Base-by-base conservation (phyloP, 2,113 vertebrate genomes). In the Phrynocephalus versicolor region DNA sequence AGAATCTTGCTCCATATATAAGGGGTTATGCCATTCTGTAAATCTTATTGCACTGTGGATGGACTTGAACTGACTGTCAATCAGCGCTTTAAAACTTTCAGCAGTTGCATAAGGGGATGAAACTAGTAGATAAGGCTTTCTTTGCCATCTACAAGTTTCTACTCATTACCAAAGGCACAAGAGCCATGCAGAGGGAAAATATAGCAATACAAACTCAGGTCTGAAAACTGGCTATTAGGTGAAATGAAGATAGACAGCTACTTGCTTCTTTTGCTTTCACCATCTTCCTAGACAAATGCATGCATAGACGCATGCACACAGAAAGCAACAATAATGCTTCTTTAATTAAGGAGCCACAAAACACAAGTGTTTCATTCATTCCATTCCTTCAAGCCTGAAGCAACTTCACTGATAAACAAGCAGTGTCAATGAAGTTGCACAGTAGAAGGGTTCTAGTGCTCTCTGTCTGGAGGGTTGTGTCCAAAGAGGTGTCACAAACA, bases 401-500 rank as follows among this genome's bases (percentile, higher is more conserved):
- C 76, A 12, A 7, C 86, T 70, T 62, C 85, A 37, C 35, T 19
- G 55, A 87, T 65, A 74, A 83, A 83, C 67, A 79, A 84, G 81
- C 69, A 71, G 18, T 64, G 15, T 84, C 76, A 65, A 75, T 39
- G 51, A 58, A 84, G 69, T 41, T 74, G 57, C 55, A 64, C 75
- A 83, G 83, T 30, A 64, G 41, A 35, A 55, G 75, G 19, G 64
- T 60, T 79, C 76, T 79, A 79, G 62, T 41, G 71, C 57, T 86
- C 85, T 62, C 73, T 27, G 35, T 67, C 41, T 55, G 62, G 60
- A 84, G 60, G 57, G 27, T 39, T 72, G 41, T 74, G 75, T 33
- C 21, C 33, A 73, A 73, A 84, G 71, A 67, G 58, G 51, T 79
- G 69, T 88, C 82, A 84, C 60, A 84, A 69, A 88, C 41, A 75